These are phyloP conservation scores for Catharus ustulatus DNA, from an alignment of 2,797 vertebrate species.

Conservation along the genomic window DNA sequence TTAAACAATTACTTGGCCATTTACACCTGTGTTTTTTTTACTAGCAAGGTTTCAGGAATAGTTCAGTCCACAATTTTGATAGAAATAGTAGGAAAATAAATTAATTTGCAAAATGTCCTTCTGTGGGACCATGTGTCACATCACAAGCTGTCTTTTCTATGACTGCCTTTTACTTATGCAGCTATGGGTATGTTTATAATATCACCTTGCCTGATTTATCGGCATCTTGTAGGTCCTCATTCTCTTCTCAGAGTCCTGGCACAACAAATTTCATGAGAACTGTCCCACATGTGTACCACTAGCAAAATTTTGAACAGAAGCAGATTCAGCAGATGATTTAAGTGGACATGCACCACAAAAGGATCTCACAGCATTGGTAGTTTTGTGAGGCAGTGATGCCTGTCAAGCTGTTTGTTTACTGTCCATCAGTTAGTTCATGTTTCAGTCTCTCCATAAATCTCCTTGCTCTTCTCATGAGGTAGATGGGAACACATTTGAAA, in stretches of 20 bases:
- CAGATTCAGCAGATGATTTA: neutral
- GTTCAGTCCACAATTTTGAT: neutral
- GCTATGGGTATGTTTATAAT: neutral
- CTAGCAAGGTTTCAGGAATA: neutral
- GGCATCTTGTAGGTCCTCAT: neutral
- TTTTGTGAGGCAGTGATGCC: neutral
- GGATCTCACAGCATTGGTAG: neutral
- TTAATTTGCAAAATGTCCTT: neutral
- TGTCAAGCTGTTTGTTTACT: neutral
- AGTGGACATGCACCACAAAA: neutral
- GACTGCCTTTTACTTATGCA: neutral
- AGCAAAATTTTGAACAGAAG: neutral
- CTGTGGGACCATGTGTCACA: neutral
- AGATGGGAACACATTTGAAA: neutral
- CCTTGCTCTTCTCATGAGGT: neutral
- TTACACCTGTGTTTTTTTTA: neutral
- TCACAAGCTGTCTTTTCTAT: neutral
- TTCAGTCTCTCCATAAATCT: neutral
- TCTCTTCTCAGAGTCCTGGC: neutral
- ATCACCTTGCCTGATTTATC: neutral
- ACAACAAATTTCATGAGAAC: neutral
- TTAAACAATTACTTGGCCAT: neutral
- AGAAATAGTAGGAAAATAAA: neutral
- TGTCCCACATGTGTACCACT: neutral
- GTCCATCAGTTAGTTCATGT: neutral